Conservation (phyloP, 2,113 vertebrate species). For the Haemorhous mexicanus region DNA sequence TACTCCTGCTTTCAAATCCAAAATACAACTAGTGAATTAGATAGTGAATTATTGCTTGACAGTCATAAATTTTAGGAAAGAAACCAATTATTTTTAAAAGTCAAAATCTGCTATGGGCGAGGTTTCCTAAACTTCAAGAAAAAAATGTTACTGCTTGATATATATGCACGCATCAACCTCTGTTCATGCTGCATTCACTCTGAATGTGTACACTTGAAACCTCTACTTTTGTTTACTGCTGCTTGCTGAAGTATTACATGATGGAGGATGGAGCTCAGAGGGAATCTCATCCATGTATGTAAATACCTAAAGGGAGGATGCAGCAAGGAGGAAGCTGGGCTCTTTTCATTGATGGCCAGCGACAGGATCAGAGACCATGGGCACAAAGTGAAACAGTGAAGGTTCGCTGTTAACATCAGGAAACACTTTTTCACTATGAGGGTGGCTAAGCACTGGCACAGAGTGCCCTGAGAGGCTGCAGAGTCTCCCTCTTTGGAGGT, state of each 20-base stretch:
- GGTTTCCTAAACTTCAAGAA: not conserved
- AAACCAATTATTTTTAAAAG: not conserved
- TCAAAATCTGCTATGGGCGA: not conserved
- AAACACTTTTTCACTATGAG: not conserved
- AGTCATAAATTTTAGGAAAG: not conserved
- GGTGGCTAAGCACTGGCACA: not conserved
- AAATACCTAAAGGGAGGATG: not conserved
- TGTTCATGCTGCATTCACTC: conserved; percentile 22
- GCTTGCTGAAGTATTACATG: not conserved
- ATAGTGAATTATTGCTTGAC: not conserved
- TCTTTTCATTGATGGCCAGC: not conserved
- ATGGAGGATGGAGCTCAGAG: not conserved
- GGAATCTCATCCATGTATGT: not conserved
- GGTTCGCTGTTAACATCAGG: not conserved
- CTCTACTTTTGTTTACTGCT: not conserved
- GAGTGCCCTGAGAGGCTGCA: not conserved
- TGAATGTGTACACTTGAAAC: not conserved
- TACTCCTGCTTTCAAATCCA: not conserved
- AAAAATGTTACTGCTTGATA: conserved; percentile 8
- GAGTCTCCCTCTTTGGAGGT: not conserved
- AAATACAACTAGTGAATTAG: not conserved
- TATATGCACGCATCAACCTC: not conserved
- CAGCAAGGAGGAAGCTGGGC: not conserved
- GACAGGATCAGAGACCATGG: not conserved
- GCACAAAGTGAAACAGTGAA: not conserved